Evolutionary conservation across 2,113 vertebrate genomes (phyloP).

Genomic region (Chaetops frenatus): DNA sequence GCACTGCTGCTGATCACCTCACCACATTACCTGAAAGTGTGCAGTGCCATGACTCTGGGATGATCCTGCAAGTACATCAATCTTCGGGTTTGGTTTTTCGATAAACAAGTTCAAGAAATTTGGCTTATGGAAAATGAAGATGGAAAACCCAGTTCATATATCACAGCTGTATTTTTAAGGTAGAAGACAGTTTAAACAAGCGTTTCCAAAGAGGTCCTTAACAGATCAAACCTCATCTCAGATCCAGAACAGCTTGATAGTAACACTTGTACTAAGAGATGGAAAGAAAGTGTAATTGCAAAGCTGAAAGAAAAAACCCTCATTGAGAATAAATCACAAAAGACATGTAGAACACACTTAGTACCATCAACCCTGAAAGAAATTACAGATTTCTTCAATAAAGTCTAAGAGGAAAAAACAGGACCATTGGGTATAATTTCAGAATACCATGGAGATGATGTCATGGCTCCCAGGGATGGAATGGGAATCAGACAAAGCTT

Average conservation of each 20-base stretch:
- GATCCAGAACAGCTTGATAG: not conserved
- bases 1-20: not conserved
- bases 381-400: not conserved
- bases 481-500: not conserved
- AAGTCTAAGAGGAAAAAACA: not conserved
- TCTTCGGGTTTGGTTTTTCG: not conserved
- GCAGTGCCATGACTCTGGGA: not conserved
- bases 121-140: not conserved
- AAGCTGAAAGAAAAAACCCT: not conserved
- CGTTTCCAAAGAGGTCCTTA: not conserved
- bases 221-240: not conserved
- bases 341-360: not conserved
- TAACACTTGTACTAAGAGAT: not conserved
- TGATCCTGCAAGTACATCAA: not conserved
- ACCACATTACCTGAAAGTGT: accelerated
- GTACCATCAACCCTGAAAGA: not conserved
- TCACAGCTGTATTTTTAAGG: not conserved
- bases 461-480: not conserved
- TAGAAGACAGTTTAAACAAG: not conserved
- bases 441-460: slow-evolving; percentile 16
- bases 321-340: not conserved
- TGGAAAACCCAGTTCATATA: not conserved
- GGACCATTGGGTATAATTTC: not conserved
- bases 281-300: not conserved
- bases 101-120: not conserved